Conservation (phyloP, 2,888 invertebrate genomes). For the Ennomos quercinarius region DNA sequence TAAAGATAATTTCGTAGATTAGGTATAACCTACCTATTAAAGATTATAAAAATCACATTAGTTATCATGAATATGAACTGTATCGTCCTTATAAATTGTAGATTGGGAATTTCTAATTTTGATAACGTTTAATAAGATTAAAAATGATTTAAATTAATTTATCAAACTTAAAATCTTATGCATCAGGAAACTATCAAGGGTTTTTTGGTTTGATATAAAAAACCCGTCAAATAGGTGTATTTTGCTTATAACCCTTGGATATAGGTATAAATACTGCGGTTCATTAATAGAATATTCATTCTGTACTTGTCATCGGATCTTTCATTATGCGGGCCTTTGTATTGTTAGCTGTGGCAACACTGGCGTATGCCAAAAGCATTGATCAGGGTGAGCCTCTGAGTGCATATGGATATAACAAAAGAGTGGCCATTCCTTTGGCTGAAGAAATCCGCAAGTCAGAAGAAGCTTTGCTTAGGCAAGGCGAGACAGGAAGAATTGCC, state of each 20-base stretch:
- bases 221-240: background rate
- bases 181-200: no score
- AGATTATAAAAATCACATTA: no score
- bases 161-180: no score
- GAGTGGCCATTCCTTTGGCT: conserved; percentile 14
- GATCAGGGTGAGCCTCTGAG: conserved; percentile 9
- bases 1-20: no score
- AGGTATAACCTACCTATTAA: no score
- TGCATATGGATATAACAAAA: conserved; percentile 12
- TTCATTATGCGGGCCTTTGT: conserved; percentile 11
- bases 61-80: no score
- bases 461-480: conserved; percentile 13
- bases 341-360: conserved; percentile 9
- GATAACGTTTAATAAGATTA: no score
- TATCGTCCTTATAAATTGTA: no score
- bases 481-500: conserved; percentile 34
- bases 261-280: background rate
- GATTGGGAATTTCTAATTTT: no score
- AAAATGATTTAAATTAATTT: no score
- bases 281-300: background rate
- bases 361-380: conserved; percentile 23
- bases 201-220: no score
- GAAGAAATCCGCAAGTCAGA: conserved; percentile 28
- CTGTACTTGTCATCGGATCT: background rate
- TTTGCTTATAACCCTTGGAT: no score